phyloP scores from a whole-genome alignment of 1,140 invertebrate genomes.

The Ceratosolen solmsi region DNA sequence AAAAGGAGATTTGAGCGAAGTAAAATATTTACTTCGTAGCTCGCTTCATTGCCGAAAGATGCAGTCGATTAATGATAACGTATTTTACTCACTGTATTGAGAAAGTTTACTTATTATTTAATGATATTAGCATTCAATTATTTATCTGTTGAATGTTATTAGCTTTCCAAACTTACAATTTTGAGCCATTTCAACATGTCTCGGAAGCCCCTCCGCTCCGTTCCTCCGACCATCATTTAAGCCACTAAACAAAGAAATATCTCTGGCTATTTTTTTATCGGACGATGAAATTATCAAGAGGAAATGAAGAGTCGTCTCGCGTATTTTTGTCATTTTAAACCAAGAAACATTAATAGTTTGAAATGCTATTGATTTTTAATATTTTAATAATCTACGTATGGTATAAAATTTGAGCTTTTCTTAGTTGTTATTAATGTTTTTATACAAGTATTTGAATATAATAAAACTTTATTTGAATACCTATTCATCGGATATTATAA shows the following conservation, averaged over 20 bases:
- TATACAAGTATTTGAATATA: too few species aligned
- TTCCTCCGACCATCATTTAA: background rate
- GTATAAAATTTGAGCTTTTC: too few species aligned
- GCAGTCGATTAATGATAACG: background rate
- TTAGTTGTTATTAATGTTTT: too few species aligned
- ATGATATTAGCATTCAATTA: too few species aligned
- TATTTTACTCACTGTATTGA: background rate
- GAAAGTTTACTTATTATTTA: too few species aligned
- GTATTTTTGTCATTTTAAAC: background rate
- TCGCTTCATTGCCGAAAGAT: background rate
- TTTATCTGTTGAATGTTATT: too few species aligned
- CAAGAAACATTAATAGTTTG: background rate
- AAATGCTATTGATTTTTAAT: background rate
- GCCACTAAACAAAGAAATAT: conserved; percentile 4
- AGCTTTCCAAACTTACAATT: too few species aligned
- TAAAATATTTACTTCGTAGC: background rate
- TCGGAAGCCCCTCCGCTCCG: too few species aligned
- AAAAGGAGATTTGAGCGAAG: background rate
- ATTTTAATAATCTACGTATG: background rate
- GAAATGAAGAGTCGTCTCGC: background rate
- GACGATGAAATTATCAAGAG: background rate
- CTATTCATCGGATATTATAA: too few species aligned
- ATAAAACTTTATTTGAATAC: too few species aligned
- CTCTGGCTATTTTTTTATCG: background rate
- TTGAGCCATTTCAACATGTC: too few species aligned